Base-by-base conservation (phyloP, 2,797 vertebrate species). In the Psittacula echo region DNA sequence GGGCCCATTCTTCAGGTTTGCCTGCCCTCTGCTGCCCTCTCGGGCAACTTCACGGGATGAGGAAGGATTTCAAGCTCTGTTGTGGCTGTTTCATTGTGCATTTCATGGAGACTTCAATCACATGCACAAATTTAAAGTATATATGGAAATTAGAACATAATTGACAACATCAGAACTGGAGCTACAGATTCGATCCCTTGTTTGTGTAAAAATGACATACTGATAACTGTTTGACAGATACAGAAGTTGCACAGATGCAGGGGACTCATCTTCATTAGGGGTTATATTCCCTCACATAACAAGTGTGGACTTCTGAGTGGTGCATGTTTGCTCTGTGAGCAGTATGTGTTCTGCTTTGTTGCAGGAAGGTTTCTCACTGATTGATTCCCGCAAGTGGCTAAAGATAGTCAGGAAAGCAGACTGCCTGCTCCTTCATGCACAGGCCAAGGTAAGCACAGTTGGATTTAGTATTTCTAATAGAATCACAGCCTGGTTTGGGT, bases 351-450 rank as follows among this genome's bases (percentile, higher is more conserved):
- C 93, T 97, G 80, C 80, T 96, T 95, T 72, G 32, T 98, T 97
- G 85, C 96, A 99, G 99, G 99, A 99, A 97, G 98, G 98, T 19
- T 98, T 99, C 83, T 98, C 98, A 50, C 96, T 99, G 89, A 94
- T 98, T 21, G 96, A 97, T 87, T 98, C 98, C 79, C 97, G 97
- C 61, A 98, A 98, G 58, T 98, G 97, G 97, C 86, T 99, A 90
- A 99, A 98, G 97, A 96, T 99, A 77, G 98, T 98, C 29, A 98
- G 98, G 91, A 99, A 97, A 92, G 95, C 96, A 89, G 99, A 99
- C 86, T 98, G 98, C 94, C 97, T 99, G 85, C 97, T 99, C 77
- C 98, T 99, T 94, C 97, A 92, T 77, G 98, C 98, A 32, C 98
- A 97, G 34, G 45, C 98, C 78, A 98, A 98, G 98, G 99, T 98